phyloP scores from a whole-genome alignment of 2,113 vertebrate genomes.

The Actinemys pallida region DNA sequence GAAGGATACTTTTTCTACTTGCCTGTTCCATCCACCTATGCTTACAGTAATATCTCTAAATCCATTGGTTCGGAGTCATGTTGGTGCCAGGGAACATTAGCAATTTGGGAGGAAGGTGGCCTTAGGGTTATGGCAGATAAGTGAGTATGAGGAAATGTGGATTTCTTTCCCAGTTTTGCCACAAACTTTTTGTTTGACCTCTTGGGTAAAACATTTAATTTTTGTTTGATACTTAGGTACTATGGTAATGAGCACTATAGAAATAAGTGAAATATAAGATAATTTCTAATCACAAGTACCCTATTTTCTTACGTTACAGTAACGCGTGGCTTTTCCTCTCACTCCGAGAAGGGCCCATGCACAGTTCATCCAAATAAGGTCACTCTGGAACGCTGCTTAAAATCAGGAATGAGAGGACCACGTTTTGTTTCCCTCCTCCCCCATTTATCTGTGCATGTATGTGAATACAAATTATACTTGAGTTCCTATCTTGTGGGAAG shows the following conservation, averaged over 20 bases:
- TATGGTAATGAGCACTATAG: not conserved
- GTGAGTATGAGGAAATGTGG: not conserved
- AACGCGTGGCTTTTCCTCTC: not conserved
- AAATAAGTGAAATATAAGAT: not conserved
- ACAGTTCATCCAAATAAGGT: not conserved
- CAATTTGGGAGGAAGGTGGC: not conserved
- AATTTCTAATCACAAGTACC: not conserved
- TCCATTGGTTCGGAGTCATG: not conserved
- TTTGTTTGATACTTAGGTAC: not conserved
- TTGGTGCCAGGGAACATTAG: not conserved
- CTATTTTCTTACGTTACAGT: not conserved
- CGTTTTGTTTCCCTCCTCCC: not conserved
- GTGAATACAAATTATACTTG: accelerated
- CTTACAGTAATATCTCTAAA: not conserved
- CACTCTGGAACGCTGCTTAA: not conserved
- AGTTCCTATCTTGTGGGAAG: not conserved
- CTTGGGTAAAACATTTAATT: not conserved
- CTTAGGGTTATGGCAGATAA: not conserved
- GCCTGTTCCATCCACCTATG: not conserved
- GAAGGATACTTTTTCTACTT: not conserved
- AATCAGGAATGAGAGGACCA: not conserved
- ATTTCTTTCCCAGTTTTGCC: not conserved
- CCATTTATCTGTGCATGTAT: not conserved
- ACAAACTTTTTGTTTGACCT: not conserved
- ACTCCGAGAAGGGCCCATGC: not conserved